Percentiles rank a stretch among this genome's conserved stretches.
phyloP scores from a whole-genome alignment of 1,140 invertebrate genomes.

The Neelides sp. region DNA sequence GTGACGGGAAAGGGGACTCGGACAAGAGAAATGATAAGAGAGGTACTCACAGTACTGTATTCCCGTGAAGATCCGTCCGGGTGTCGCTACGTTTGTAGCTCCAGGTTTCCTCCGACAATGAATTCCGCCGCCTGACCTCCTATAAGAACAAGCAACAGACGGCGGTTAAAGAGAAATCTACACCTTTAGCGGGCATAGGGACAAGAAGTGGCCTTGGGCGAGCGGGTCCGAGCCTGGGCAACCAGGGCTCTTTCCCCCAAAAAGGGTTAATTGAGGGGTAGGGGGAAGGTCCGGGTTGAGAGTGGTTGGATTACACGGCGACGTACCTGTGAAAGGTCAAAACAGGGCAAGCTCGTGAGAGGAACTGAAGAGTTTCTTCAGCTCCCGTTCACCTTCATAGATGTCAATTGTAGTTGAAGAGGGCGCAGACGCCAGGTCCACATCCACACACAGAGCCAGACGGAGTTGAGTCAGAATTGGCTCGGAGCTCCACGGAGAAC shows the following conservation, averaged over 20 bases:
- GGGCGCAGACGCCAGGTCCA: too few relatives aligned
- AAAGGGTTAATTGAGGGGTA: neutral
- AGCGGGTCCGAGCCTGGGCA: neutral
- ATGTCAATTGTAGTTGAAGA: too few relatives aligned
- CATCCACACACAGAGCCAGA: too few relatives aligned
- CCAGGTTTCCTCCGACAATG: slow-evolving; percentile 19
- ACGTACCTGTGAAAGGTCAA: slow-evolving; percentile 25
- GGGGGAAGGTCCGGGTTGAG: neutral
- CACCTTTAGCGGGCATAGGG: neutral
- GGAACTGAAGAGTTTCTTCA: slow-evolving; percentile 20
- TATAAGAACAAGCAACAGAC: neutral
- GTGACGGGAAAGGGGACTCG: neutral
- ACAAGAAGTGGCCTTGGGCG: neutral
- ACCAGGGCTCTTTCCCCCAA: neutral
- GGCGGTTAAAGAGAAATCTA: neutral
- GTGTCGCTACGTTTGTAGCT: slow-evolving; percentile 27
- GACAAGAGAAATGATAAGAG: neutral
- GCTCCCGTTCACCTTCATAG: too few relatives aligned
- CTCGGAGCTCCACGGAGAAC: too few relatives aligned
- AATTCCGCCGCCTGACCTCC: neutral
- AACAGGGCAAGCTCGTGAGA: slow-evolving; percentile 28
- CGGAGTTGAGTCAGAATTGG: too few relatives aligned
- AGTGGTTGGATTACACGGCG: neutral
- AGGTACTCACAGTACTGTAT: slow-evolving; percentile 32
- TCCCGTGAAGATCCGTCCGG: slow-evolving; percentile 31